A percentile compares a stretch with the other conserved stretches of the same genome.
Evolutionary conservation across 1,140 invertebrate genomes (phyloP).

Genomic region (Brachionus plicatilis): DNA sequence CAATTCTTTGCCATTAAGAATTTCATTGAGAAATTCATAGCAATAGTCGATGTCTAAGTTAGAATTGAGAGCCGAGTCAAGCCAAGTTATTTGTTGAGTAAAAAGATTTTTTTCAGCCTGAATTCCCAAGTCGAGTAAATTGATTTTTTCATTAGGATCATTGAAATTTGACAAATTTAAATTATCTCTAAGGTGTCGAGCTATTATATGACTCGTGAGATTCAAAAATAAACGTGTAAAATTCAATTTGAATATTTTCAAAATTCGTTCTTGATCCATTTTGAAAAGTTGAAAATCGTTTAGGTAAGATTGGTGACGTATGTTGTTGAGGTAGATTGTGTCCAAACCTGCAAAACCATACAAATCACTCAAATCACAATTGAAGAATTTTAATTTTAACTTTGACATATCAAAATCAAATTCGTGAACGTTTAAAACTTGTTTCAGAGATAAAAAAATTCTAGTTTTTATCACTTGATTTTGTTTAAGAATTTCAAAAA

Average conservation of each 20-base stretch:
- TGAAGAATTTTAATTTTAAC: constrained; percentile 1
- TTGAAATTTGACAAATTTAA: constrained; percentile 2
- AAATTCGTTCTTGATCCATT: background rate
- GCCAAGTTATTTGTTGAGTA: constrained; percentile 12
- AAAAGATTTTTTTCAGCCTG: background rate
- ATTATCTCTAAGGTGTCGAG: background rate
- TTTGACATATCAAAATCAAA: background rate
- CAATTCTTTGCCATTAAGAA: background rate
- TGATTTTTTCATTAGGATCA: background rate
- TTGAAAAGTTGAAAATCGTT: background rate
- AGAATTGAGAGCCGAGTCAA: background rate
- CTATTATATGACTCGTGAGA: background rate
- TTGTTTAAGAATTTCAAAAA: background rate
- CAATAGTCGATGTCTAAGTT: background rate
- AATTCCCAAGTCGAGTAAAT: background rate
- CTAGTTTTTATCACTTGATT: background rate
- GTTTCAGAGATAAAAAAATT: background rate
- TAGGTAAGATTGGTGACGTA: background rate
- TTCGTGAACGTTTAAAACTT: background rate
- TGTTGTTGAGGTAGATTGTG: background rate
- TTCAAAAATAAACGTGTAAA: background rate
- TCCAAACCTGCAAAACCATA: background rate
- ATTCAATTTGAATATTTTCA: background rate
- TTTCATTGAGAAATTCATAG: background rate
- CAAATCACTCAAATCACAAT: background rate